These are phyloP conservation scores for Plebejus melissa DNA, from an alignment of 2,888 invertebrate genomes.

Conservation along the genomic window DNA sequence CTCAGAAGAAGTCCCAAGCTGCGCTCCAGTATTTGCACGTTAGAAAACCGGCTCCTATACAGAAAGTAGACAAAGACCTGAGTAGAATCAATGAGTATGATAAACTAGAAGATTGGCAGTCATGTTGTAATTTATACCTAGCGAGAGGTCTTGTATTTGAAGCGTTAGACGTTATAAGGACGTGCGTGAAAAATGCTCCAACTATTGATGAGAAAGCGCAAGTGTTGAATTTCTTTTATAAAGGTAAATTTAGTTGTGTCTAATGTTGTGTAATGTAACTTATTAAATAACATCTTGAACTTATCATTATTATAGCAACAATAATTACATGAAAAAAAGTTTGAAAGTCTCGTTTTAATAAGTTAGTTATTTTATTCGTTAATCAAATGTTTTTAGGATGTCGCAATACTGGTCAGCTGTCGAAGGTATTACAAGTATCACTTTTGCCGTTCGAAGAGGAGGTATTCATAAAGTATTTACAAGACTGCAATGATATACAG, in stretches of 20 bases:
- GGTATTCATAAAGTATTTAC: conserved; percentile 82
- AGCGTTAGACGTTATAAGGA: conserved; percentile 82
- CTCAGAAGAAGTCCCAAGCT: conserved; percentile 83
- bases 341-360: too few relatives aligned
- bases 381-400: conserved; percentile 59
- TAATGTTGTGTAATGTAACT: too few relatives aligned
- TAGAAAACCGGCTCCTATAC: conserved; percentile 74
- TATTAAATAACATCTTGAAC: too few relatives aligned
- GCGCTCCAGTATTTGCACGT: conserved; percentile 85
- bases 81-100: conserved; percentile 51
- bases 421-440: conserved; percentile 81
- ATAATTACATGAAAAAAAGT: too few relatives aligned
- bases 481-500: conserved; percentile 74
- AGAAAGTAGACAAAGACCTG: conserved; percentile 57
- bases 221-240: conserved; percentile 80
- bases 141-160: conserved; percentile 82
- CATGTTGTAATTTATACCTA: conserved; percentile 80
- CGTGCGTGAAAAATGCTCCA: conserved; percentile 68
- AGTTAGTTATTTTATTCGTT: conserved; percentile 15
- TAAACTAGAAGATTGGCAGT: conserved; percentile 71
- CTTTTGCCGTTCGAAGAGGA: conserved; percentile 82
- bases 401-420: conserved; percentile 75
- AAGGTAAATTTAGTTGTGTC: conserved; percentile 59
- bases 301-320: too few relatives aligned
- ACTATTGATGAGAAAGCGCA: conserved; percentile 57